Percentiles rank a stretch among this genome's conserved stretches.
Evolutionary conservation across 1,140 invertebrate species (phyloP).

Genomic region (Antheraea mylitta): DNA sequence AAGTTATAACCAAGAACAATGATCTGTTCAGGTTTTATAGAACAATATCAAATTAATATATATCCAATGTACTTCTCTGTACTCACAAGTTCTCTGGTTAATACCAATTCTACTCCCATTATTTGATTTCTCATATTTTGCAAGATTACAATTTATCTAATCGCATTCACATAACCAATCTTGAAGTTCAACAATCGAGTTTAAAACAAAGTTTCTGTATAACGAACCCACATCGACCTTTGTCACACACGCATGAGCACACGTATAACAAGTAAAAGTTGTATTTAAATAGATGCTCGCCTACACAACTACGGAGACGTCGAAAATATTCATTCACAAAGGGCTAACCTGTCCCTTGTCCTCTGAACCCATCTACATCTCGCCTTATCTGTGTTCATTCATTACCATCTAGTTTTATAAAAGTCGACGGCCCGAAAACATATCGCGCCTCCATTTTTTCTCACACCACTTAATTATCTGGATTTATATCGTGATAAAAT

Average conservation of each 20-base stretch:
- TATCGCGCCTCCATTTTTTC: slow-evolving; percentile 75
- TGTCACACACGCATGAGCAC: slow-evolving; percentile 31
- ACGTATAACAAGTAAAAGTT: slow-evolving; percentile 31
- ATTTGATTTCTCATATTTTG: neutral
- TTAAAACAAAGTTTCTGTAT: slow-evolving; percentile 10
- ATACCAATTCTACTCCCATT: neutral
- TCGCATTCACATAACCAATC: neutral
- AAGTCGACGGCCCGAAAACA: slow-evolving; percentile 70
- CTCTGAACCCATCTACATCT: slow-evolving; percentile 52
- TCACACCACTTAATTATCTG: slow-evolving; percentile 76
- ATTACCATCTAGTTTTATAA: slow-evolving; percentile 75
- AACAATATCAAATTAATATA: no score
- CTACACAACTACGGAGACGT: slow-evolving; percentile 20
- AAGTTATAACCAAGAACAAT: no score
- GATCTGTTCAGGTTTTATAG: no score
- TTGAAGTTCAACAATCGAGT: neutral
- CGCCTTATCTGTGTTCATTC: slow-evolving; percentile 73
- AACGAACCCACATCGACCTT: slow-evolving; percentile 21
- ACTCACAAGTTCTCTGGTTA: no score
- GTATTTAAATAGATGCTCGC: slow-evolving; percentile 17
- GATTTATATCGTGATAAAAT: slow-evolving; percentile 75
- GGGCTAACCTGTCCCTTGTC: slow-evolving; percentile 45
- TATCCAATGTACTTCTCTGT: no score
- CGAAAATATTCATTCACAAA: slow-evolving; percentile 49
- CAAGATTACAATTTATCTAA: neutral